Base-by-base conservation (phyloP, 2,888 invertebrate species). In the Xylophagus ater region DNA sequence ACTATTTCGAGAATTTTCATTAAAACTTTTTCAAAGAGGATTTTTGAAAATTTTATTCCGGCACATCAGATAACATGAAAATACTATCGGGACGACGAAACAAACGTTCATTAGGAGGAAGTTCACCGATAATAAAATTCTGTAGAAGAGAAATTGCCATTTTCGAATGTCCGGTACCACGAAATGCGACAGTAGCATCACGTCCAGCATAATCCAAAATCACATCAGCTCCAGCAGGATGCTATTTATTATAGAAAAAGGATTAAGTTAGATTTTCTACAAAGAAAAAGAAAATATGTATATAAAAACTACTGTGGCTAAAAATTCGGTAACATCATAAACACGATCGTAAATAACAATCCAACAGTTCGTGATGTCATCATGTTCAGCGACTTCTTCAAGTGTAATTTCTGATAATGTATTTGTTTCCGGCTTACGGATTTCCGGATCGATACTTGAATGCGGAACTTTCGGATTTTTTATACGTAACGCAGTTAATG, bases 261-360 rank as follows among this genome's bases (percentile, higher is more conserved):
- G 41, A 23, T n/a, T n/a, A n/a, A n/a, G n/a, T n/a, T n/a, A 25
- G 14, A 28, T 5, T 6, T 24, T 4, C 8, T 12, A 25, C 9
- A 35, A n/a, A 17, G n/a, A 25, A 8, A 23, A 6, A 23, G 7
- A 6, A 8, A 23, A 23, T 23, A 10, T 23, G 23, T 23, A 10
- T 23, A 23, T 30, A 13, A 23, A 17, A 40, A 52, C 66, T 62
- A 80, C 80, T 70, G 76, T 73, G 47, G 73, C 66, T 28, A 89
- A 59, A 58, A 89, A 87, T 24, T 72, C 69, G 2, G 87, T 81
- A 36, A 87, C 73, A 55, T 89, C 80, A 59, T 87, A 89, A 9
- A 90, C 82, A 41, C 81, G 76, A 66, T 90, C 88, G 59, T 82
- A 84, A 32, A 90, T 74, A n/a, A 85, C 74, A 35, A 88, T 70